Conservation (phyloP, 2,888 invertebrate genomes). For the Nemurella pictetii region DNA sequence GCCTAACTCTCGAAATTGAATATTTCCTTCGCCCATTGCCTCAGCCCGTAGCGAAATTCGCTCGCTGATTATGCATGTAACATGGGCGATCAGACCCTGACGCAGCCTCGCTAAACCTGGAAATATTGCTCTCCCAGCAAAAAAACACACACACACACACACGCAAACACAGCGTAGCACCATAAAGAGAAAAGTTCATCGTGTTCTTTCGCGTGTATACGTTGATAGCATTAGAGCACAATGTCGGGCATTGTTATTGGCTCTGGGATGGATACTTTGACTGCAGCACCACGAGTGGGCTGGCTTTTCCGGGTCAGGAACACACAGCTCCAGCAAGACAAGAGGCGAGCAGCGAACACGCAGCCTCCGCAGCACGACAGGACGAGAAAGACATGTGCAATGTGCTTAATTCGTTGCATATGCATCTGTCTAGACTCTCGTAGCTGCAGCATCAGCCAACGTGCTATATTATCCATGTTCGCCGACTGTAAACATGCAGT, state of each 20-base stretch:
- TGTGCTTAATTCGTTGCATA: neutral
- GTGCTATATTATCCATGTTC: neutral
- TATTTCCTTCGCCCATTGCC: constrained; percentile 1
- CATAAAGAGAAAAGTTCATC: neutral
- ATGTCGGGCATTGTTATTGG: neutral
- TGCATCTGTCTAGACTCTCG: neutral
- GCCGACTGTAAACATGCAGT: neutral
- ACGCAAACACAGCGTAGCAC: neutral
- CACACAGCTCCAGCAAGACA: neutral
- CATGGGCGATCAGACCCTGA: neutral
- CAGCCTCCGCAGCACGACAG: neutral
- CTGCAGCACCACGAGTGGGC: neutral
- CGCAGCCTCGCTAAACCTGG: neutral
- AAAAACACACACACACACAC: neutral
- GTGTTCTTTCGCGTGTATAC: neutral
- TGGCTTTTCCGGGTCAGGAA: neutral
- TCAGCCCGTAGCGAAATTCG: neutral
- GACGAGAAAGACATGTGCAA: neutral
- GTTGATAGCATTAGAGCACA: neutral
- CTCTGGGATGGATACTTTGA: neutral
- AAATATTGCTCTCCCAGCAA: neutral
- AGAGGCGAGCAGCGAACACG: too few relatives aligned
- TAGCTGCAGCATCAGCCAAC: too few relatives aligned
- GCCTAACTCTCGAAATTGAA: constrained; percentile 19
- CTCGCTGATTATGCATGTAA: neutral